Conservation (phyloP, 2,888 invertebrate species). For the Platerodrilus igneus region DNA sequence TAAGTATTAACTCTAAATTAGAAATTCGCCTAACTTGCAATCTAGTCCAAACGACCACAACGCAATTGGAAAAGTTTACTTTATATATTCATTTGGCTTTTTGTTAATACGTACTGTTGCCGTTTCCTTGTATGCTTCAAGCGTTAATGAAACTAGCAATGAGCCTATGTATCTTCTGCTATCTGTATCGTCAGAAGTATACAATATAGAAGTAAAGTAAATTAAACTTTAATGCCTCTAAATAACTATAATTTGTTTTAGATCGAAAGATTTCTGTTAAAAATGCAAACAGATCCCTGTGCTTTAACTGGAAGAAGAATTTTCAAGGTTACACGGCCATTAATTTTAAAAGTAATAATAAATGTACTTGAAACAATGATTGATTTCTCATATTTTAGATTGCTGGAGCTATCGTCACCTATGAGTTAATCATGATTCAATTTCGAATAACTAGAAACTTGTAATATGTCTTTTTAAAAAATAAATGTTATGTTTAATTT, state of each 20-base stretch:
- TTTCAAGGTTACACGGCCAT: slow-evolving; percentile 40
- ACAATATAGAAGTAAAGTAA: slow-evolving; percentile 49
- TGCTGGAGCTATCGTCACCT: slow-evolving; percentile 60
- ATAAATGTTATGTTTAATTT: no score
- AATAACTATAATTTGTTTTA: slow-evolving; percentile 23
- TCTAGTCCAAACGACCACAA: slow-evolving; percentile 33
- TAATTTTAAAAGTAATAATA: slow-evolving; percentile 42
- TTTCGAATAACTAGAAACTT: no score
- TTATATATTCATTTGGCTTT: slow-evolving; percentile 62
- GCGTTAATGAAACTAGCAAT: slow-evolving; percentile 43
- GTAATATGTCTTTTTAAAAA: no score
- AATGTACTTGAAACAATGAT: no score
- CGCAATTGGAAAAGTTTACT: slow-evolving; percentile 56
- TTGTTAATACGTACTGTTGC: slow-evolving; percentile 58
- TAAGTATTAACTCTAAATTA: slow-evolving; percentile 41
- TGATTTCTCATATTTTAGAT: slow-evolving; percentile 27
- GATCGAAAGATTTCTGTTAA: slow-evolving; percentile 40
- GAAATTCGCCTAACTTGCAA: neutral
- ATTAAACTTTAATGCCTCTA: neutral
- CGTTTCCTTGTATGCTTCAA: slow-evolving; percentile 40
- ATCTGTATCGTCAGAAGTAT: slow-evolving; percentile 44
- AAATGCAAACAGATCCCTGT: slow-evolving; percentile 40
- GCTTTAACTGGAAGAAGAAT: slow-evolving; percentile 43
- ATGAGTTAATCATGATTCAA: slow-evolving; percentile 62
- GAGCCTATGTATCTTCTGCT: slow-evolving; percentile 42